Conservation (phyloP, 2,113 vertebrate species). For the Hiodon alosoides region DNA sequence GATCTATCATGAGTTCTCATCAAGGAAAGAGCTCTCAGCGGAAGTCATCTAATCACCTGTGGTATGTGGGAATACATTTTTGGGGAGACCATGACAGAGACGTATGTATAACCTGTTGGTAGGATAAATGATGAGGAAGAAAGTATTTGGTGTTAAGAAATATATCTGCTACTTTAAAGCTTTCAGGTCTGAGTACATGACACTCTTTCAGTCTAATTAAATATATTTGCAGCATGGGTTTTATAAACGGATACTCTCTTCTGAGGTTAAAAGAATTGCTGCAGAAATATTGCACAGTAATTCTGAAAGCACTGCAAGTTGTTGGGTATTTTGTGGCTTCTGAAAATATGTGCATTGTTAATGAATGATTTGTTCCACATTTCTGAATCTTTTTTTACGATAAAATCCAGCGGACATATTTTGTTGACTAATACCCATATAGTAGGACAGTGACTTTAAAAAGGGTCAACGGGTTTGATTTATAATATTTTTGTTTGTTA, state of each 20-base stretch:
- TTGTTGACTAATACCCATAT: background rate
- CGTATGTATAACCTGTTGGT: too few relatives aligned
- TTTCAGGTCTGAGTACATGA: too few relatives aligned
- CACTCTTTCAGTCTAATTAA: too few relatives aligned
- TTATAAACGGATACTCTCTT: too few relatives aligned
- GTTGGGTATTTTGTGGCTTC: background rate
- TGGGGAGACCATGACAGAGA: too few relatives aligned
- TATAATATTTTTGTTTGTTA: background rate
- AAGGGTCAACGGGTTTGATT: background rate
- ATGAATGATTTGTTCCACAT: too few relatives aligned
- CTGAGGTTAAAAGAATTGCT: background rate
- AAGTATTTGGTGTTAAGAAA: too few relatives aligned
- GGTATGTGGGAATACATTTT: background rate
- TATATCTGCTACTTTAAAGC: too few relatives aligned
- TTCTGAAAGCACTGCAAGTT: background rate
- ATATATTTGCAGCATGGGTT: too few relatives aligned
- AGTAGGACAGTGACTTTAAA: background rate
- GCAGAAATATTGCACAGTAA: background rate
- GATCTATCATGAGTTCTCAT: slow-evolving; percentile 18
- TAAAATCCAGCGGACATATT: background rate
- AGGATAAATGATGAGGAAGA: too few relatives aligned
- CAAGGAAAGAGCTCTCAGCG: slow-evolving; percentile 9
- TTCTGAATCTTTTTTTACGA: too few relatives aligned
- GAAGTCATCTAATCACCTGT: background rate
- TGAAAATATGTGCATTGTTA: too few relatives aligned